Base-by-base conservation (phyloP, 2,888 invertebrate species). In the Gerosis bhagava region DNA sequence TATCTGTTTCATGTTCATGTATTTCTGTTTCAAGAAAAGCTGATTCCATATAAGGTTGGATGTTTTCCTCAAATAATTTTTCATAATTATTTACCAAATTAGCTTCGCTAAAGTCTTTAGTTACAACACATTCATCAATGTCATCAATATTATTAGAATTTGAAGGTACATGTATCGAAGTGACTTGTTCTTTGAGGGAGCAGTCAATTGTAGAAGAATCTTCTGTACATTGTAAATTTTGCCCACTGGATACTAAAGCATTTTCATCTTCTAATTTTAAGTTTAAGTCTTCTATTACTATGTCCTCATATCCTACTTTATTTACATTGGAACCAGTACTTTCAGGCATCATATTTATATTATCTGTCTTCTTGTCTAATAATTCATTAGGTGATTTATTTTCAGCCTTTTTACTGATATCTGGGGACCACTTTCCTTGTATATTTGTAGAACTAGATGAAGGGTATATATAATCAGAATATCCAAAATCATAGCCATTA, bases 401-500 rank as follows among this genome's bases (percentile, higher is more conserved):
- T 36, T 55, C 45, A 42, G 47, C 39, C 36, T 36, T 31, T 36
- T 52, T 32, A 29, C 16, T 50, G 37, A 50, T 26, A 46, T 49
- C 45, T 31, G 50, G 25, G 22, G 51, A 35, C 56, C 60, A 59
- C 40, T 52, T 45, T n/a, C 47, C 46, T 31, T 55, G 37, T 34
- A 45, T 49, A 50, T 51, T 52, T 34, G 55, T 56, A 41, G 60
- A 49, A 43, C 59, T 55, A 16, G 56, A 48, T 31, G 44, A 17
- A 24, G 73, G 64, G 56, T 70, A 75, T 50, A 73, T 64, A 51
- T 68, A 82, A 31, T 73, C 68, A 44, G 79, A 65, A 63, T 73
- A 83, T 45, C 72, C 73, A 68, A 75, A 87, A 51, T 74, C 73
- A 65, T 77, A 88, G 39, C 70, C 71, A 65, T 68, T 65, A 37